Base-by-base conservation (phyloP, 2,113 vertebrate genomes). In the Pteropus alecto region DNA sequence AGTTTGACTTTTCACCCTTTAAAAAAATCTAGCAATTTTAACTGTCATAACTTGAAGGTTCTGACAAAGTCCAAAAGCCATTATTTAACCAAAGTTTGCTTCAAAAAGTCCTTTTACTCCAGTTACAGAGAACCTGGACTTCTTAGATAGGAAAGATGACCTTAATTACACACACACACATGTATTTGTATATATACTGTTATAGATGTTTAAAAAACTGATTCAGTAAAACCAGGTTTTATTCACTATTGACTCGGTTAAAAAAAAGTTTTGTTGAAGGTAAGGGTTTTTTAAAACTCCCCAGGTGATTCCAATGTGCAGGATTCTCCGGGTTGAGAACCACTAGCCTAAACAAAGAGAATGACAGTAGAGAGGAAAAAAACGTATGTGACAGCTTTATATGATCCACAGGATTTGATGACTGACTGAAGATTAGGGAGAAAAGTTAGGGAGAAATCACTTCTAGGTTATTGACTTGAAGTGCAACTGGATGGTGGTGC, bases 51-150 rank as follows among this genome's bases (percentile, higher is more conserved):
- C 46, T 19, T 48, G 58, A 70, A 78, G 58, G 63, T 21, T 89
- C 7, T 89, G 38, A 79, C 56, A 79, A 94, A 83, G n/a, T 61
- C 30, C 28, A 78, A 90, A 93, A 85, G 56, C 65, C 65, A 95
- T 67, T 73, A 79, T 90, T 86, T 61, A 60, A 93, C 28, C n/a
- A 51, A 85, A 60, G 68, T 26, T 61, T 56, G 33, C 43, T 88
- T 87, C 38, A 1, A 58, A 88, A 83, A 77, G 73, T 28, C 48
- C 22, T 71, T 56, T 96, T 43, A 89, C 43, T 60, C 33, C 12
- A 54, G 63, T 79, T 61, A 89, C 61, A 85, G 38, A 78, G 41
- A 51, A 77, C n/a, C 22, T 19, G 79, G 63, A 90, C n/a, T 93
- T 38, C 46, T 30, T 60, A 56, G 43, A 7, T 11, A 58, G 46